Percentiles rank a stretch among this genome's conserved stretches.
phyloP scores from a whole-genome alignment of 1,140 invertebrate genomes.

The Ericerus pela region DNA sequence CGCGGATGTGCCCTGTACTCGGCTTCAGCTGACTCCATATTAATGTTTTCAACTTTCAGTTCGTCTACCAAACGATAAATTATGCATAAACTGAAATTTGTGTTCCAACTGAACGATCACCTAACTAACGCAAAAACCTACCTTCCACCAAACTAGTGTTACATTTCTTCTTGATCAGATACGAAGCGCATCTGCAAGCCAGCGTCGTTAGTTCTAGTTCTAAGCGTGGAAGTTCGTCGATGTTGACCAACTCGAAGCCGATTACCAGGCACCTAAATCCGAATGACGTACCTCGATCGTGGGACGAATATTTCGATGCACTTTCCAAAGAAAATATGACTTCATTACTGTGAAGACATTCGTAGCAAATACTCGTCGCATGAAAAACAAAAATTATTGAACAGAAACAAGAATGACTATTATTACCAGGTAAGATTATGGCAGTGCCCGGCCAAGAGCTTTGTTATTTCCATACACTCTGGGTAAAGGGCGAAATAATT shows the following conservation, averaged over 20 bases:
- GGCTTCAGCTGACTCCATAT: not conserved
- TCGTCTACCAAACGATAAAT: not conserved
- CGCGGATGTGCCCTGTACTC: not conserved
- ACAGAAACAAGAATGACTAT: not conserved
- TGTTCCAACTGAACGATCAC: too few species aligned
- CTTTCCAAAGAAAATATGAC: constrained; percentile 89
- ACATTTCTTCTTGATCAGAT: constrained; percentile 77
- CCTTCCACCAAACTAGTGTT: too few species aligned
- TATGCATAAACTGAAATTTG: too few species aligned
- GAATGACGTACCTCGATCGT: constrained; percentile 67
- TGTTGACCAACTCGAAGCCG: constrained; percentile 70
- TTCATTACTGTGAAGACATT: constrained; percentile 53
- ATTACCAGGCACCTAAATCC: constrained; percentile 85
- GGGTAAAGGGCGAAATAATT: not conserved
- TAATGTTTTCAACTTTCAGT: not conserved
- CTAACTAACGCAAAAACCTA: too few species aligned
- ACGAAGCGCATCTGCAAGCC: constrained; percentile 76
- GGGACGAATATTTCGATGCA: constrained; percentile 85
- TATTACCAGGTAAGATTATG: constrained; percentile 63
- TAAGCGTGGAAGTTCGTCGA: constrained; percentile 52
- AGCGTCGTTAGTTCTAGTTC: constrained; percentile 84
- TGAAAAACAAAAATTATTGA: not conserved
- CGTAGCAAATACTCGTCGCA: too few species aligned
- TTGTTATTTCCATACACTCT: constrained; percentile 10
- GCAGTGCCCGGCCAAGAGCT: constrained; percentile 64